A percentile compares a stretch with the other conserved stretches of the same genome.
Conservation (phyloP, 2,888 invertebrate species). For the Drosophila austrosaltans region DNA sequence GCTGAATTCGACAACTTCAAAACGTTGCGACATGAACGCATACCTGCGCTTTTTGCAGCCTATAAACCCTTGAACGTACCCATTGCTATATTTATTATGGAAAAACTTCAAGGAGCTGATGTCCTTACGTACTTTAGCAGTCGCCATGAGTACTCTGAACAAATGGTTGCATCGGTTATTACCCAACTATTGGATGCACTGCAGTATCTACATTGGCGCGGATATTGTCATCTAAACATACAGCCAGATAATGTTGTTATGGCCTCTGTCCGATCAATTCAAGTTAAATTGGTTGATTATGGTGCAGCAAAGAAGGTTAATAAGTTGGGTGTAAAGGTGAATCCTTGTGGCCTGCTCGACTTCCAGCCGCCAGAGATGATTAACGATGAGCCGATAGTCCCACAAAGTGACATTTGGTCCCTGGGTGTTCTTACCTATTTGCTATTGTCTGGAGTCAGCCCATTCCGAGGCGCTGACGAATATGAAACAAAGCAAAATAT, state of each 20-base stretch:
- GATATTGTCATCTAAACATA: constrained; percentile 93
- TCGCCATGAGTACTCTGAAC: constrained; percentile 95
- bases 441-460: constrained; percentile 95
- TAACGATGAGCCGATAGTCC: constrained; percentile 93
- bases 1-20: constrained; percentile 93
- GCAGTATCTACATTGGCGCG: constrained; percentile 97
- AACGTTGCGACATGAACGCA: constrained; percentile 93
- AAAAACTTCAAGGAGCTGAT: constrained; percentile 95
- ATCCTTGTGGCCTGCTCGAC: constrained; percentile 89
- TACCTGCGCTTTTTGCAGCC: constrained; percentile 90
- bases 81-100: constrained; percentile 89
- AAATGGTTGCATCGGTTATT: constrained; percentile 94
- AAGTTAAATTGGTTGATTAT: constrained; percentile 96
- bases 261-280: constrained; percentile 91
- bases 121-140: constrained; percentile 94
- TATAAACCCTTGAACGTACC: constrained; percentile 88
- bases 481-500: constrained; percentile 96
- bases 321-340: constrained; percentile 88
- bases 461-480: constrained; percentile 92
- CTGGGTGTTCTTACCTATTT: constrained; percentile 96
- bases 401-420: constrained; percentile 98
- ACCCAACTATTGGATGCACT: constrained; percentile 94
- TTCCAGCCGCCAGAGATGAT: constrained; percentile 94
- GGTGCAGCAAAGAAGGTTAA: constrained; percentile 93
- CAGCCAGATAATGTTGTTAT: constrained; percentile 98